A percentile compares a stretch with the other conserved stretches of the same genome.
phyloP scores from a whole-genome alignment of 2,113 vertebrate genomes.

The Siniperca knerii region DNA sequence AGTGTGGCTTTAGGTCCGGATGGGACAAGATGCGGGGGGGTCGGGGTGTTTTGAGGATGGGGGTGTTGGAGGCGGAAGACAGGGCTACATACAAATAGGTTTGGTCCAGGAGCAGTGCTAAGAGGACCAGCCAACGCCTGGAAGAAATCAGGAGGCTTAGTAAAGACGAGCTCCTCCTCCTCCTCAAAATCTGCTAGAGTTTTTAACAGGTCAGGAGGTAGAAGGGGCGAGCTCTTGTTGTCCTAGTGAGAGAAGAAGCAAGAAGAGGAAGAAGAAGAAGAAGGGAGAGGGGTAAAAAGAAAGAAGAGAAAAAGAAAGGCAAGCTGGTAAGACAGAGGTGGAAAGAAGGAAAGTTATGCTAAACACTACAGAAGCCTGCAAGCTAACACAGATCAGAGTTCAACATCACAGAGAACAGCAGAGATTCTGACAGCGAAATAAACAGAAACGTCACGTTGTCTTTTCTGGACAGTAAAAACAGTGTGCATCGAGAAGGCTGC shows the following conservation, averaged over 20 bases:
- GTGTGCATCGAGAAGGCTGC: too few relatives aligned
- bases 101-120: conserved; percentile 97
- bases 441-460: too few relatives aligned
- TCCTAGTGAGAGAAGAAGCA: conserved; percentile 90
- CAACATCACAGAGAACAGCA: background rate
- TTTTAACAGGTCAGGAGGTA: conserved; percentile 99
- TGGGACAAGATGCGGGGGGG: background rate
- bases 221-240: conserved; percentile 98
- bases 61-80: conserved; percentile 39
- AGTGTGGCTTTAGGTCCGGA: conserved; percentile 17
- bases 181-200: conserved; percentile 99
- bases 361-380: conserved; percentile 2
- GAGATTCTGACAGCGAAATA: too few relatives aligned
- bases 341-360: conserved; percentile 38
- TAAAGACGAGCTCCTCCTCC: conserved; percentile 98
- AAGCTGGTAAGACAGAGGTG: conserved; percentile 57
- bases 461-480: too few relatives aligned
- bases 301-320: conserved; percentile 68
- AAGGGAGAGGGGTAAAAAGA: background rate
- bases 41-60: background rate
- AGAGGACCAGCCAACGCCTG: conserved; percentile 97
- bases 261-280: conserved; percentile 76
- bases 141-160: conserved; percentile 99
- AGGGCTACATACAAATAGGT: conserved; percentile 98
- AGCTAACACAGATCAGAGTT: background rate